Base-by-base conservation (phyloP, 2,888 invertebrate genomes). In the Sinodicranocentrus sp. region DNA sequence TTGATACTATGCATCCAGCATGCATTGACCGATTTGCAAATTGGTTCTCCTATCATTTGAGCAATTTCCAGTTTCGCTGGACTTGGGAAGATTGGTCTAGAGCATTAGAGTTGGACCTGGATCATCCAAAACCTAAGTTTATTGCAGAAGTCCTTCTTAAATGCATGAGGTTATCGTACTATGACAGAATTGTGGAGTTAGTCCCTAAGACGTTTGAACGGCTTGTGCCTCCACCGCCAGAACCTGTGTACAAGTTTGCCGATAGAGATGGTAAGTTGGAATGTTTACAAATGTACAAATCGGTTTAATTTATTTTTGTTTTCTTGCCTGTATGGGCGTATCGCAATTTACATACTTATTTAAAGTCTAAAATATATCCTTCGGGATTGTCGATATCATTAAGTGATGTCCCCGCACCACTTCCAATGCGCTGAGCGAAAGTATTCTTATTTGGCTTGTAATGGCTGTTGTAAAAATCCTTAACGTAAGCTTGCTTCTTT, bases 51-150 rank as follows among this genome's bases (percentile, higher is more conserved):
- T 99, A 99, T 91, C 99, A 99, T 91, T 92, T 99, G 91, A 98
- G 98, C 91, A 99, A 99, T 92, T 99, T 99, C 91, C 98, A 99
- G 91, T 99, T 98, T 91, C 94, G 98, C 73, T 99, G 99, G 99
- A 97, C 97, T 1, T 99, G 99, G 99, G 97, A 97, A 88, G 97
- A 97, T 90, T 97, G 97, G 97, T 95, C 95, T 90, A 94, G 94
- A 15, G 96, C 96, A 89, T 92, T 96, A n/a, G 93, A 94, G 86
- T 91, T 97, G 25, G 97, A 97, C 90, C 90, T 93, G 0, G 96
- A 98, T 89, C 96, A 97, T 91, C 98, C 98, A 0, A 95, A 97
- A 89, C 97, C 98, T 0, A 95, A 97, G 90, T 99, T 99, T 91
- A 95, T 98, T 76, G 93, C 94, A 87, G 99, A 99, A 91, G 96